A percentile compares a stretch with the other conserved stretches of the same genome.
Evolutionary conservation across 2,113 vertebrate genomes (phyloP).

Genomic region (Syngnathus floridae): DNA sequence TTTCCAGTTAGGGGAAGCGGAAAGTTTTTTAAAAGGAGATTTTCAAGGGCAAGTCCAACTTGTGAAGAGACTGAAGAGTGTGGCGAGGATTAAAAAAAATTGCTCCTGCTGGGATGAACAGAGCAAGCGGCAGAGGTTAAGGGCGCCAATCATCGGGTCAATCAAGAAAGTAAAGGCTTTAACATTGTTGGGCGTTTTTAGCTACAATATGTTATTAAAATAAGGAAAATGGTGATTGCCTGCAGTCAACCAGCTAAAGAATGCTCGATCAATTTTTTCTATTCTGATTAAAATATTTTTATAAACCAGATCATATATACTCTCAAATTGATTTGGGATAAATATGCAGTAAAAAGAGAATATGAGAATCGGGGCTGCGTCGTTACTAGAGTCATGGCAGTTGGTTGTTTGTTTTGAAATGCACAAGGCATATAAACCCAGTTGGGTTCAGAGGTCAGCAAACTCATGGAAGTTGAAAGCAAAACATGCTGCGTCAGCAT

Average conservation of each 20-base stretch:
- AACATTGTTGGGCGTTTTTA: not conserved
- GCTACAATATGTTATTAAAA: not conserved
- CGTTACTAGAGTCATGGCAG: not conserved
- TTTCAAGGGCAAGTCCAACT: constrained; percentile 72
- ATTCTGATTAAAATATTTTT: no score
- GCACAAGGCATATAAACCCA: no score
- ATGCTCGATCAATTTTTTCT: not conserved
- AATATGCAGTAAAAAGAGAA: not conserved
- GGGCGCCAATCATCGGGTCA: constrained; percentile 18
- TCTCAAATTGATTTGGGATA: no score
- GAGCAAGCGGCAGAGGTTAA: constrained; percentile 40
- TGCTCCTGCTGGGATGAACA: constrained; percentile 42
- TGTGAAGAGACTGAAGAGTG: constrained; percentile 56
- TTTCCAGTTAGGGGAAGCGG: constrained; percentile 43
- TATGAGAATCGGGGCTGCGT: not conserved
- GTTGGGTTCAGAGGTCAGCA: no score
- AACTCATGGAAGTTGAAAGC: no score
- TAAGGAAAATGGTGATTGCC: not conserved
- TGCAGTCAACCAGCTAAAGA: not conserved
- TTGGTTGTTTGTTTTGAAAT: no score
- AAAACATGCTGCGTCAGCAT: no score
- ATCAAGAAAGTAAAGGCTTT: constrained; percentile 15
- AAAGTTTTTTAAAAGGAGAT: constrained; percentile 64
- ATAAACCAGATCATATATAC: no score
- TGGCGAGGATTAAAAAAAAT: constrained; percentile 30